Evolutionary conservation across 30 jellyfish, hydroid and myxozoan genomes (phyloP), one percentile per base, ranked within the genome.

Genomic region (Aurelia aurita complex sp. Pacific): DNA sequence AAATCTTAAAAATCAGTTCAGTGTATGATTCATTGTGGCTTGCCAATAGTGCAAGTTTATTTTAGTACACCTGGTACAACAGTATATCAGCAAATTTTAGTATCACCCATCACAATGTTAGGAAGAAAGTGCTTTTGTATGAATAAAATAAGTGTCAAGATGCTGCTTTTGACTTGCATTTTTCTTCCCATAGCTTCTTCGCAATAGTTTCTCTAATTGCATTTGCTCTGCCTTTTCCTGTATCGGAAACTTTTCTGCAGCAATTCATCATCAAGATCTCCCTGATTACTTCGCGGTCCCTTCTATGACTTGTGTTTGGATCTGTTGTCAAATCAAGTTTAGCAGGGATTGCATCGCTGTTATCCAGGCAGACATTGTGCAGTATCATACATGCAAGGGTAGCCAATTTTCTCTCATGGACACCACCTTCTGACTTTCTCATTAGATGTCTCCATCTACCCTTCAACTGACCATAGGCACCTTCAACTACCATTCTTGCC

Each of bases 381-480:
- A 88, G 70, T 38, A 89, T 89, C 86, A 88, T 73, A 38, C 91
- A 88, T 23, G 91, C 87, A 53, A 88, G 91, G 17, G 88, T 78
- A 52, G 85, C 85, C 51, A 88, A 73, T 72, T 89, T 89, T 12
- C 76, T 73, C 52, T 79, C 69, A 61, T 77, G 64, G 62, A 68
- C 82, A 33, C 65, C 57, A 40, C 97, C 91, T 63, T 89, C 97
- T 70, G 88, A 89, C 76, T 80, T 81, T 34, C 68, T 18, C 63
- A 80, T 12, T 33, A 89, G 69, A n/a, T 69, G 53, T 17, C 94
- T 57, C 90, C 90, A 81, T 13, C 96, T 36, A 34, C 94, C 91
- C 73, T 81, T 89, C 80, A 89, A 76, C 85, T 83, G 88, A 35
- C 92, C 97, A 88, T 64, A 88, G 23, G 97, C 89, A 32, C 97